These are phyloP conservation scores for Serrognathus titanus DNA, from an alignment of 2,888 invertebrate genomes.

Conservation along the genomic window DNA sequence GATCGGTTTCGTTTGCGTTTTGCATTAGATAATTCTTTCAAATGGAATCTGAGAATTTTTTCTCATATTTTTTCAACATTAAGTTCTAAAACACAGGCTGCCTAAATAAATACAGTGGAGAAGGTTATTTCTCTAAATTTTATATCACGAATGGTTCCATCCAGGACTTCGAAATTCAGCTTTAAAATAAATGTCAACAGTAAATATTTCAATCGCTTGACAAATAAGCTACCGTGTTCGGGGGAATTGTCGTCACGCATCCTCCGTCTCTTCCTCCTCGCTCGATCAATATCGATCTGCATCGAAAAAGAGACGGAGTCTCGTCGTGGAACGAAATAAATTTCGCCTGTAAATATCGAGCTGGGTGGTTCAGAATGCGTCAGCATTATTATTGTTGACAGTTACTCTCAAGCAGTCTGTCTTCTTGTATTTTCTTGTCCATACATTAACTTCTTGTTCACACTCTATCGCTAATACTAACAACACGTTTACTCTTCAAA, in stretches of 20 bases:
- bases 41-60: too few relatives aligned
- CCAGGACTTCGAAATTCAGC: slow-evolving; percentile 12
- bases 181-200: slow-evolving; percentile 23
- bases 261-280: slow-evolving; percentile 8
- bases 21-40: too few relatives aligned
- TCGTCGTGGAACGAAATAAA: slow-evolving; percentile 11
- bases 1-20: too few relatives aligned
- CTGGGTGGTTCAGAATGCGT: slow-evolving; percentile 12
- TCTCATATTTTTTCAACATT: too few relatives aligned
- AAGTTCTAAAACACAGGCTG: too few relatives aligned
- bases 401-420: slow-evolving; percentile 12
- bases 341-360: slow-evolving; percentile 15
- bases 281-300: slow-evolving; percentile 13
- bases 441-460: slow-evolving; percentile 20
- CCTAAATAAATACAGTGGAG: too few relatives aligned
- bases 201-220: slow-evolving; percentile 24
- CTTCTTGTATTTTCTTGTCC: slow-evolving; percentile 20
- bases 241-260: slow-evolving; percentile 5
- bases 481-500: slow-evolving; percentile 22
- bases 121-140: too few relatives aligned
- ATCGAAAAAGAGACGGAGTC: slow-evolving; percentile 7
- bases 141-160: too few relatives aligned
- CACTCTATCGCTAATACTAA: slow-evolving; percentile 20
- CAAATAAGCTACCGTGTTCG: slow-evolving; percentile 25
- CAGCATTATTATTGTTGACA: slow-evolving; percentile 16